Conservation (phyloP, 2,797 vertebrate genomes). For the Gymnocypris eckloni region DNA sequence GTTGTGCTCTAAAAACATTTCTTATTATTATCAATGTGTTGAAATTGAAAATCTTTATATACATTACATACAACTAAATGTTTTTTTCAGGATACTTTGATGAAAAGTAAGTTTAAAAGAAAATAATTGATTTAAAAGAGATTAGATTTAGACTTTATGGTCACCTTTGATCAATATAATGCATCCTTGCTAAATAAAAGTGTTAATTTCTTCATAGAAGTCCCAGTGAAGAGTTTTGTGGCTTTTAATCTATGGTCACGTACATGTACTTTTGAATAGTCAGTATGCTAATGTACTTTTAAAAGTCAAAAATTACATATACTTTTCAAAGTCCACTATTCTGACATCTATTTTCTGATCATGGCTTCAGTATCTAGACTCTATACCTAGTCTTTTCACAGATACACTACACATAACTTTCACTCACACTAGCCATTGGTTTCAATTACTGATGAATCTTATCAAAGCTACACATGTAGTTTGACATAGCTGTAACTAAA, state of each 20-base stretch:
- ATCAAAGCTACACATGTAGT: background rate
- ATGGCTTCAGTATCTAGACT: background rate
- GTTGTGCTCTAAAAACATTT: background rate
- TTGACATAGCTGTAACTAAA: background rate
- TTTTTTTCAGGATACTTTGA: background rate
- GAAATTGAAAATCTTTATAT: background rate
- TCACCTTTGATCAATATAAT: background rate
- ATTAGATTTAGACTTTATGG: background rate
- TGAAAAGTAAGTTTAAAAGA: background rate
- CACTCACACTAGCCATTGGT: background rate
- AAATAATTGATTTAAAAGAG: background rate
- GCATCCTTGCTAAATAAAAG: background rate
- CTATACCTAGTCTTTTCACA: background rate
- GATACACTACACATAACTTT: background rate
- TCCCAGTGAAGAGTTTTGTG: background rate
- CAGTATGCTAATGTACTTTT: background rate
- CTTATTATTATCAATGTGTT: background rate
- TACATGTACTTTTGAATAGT: background rate
- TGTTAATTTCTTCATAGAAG: background rate
- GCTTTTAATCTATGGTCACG: background rate
- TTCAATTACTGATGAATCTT: background rate
- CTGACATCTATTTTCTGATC: background rate
- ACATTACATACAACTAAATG: background rate
- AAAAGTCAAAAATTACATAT: background rate
- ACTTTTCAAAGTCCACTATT: background rate